A percentile compares a stretch with the other conserved stretches of the same genome.
phyloP scores from a whole-genome alignment of 2,113 vertebrate genomes.

The Mustela lutreola region DNA sequence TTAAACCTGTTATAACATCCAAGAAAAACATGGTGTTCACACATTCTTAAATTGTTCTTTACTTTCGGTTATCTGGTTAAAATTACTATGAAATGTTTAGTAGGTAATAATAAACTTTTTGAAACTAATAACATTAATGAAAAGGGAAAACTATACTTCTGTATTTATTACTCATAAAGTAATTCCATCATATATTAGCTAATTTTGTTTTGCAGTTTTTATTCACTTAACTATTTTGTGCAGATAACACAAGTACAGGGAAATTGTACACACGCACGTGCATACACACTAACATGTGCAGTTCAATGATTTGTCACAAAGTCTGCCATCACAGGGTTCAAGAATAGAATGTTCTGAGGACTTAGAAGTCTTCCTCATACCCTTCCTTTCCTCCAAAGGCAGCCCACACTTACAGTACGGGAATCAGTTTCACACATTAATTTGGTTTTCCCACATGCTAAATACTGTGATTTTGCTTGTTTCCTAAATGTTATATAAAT shows the following conservation, averaged over 20 bases:
- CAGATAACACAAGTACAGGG: not conserved
- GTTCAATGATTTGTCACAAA: not conserved
- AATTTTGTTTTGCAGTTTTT: not conserved
- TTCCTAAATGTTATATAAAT: constrained; percentile 22
- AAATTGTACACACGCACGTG: not conserved
- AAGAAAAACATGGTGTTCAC: not conserved
- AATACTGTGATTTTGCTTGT: not conserved
- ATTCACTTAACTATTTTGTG: not conserved
- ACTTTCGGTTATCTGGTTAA: not conserved
- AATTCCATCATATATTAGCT: not conserved
- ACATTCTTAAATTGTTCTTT: not conserved
- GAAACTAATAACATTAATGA: not conserved
- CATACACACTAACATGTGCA: accelerated
- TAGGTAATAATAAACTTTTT: not conserved
- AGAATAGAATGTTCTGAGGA: not conserved
- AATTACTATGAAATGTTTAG: not conserved
- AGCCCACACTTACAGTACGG: not conserved
- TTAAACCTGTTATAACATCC: not conserved
- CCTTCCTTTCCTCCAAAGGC: not conserved
- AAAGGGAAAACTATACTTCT: not conserved
- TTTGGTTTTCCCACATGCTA: not conserved
- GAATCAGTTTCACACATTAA: not conserved
- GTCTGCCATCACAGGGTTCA: not conserved
- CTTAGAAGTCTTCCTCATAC: no score
- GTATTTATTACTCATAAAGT: not conserved